Percentiles rank a stretch among this genome's conserved stretches.
These are phyloP conservation scores for Anas platyrhynchos DNA, from an alignment of 2,113 vertebrate genomes.

Conservation along the genomic window DNA sequence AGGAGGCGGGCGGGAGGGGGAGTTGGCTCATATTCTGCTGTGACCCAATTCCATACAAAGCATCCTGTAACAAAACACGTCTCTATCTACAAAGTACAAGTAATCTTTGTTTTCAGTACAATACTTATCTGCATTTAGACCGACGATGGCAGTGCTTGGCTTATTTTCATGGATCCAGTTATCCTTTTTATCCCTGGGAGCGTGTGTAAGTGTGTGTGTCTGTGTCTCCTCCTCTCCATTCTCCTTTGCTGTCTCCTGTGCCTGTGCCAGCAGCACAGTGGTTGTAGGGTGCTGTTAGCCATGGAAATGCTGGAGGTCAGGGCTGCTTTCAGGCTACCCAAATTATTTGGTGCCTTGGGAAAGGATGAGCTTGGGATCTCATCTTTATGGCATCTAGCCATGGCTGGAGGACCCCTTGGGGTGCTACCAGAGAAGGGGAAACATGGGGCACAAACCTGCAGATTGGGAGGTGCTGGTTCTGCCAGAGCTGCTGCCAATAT, in stretches of 20 bases:
- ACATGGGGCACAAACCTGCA: background rate
- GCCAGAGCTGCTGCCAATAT: background rate
- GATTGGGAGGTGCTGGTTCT: background rate
- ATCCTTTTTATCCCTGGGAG: constrained; percentile 66
- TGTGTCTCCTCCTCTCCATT: constrained; percentile 25
- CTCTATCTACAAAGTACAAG: constrained; percentile 77
- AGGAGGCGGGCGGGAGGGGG: constrained; percentile 7
- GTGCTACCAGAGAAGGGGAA: background rate
- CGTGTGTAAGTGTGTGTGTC: background rate
- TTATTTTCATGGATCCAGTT: constrained; percentile 69
- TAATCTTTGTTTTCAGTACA: constrained; percentile 75
- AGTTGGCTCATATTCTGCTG: constrained; percentile 68
- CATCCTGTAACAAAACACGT: constrained; percentile 73
- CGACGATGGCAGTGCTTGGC: constrained; percentile 59
- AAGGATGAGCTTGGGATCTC: background rate
- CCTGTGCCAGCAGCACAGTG: background rate
- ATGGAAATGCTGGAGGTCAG: background rate
- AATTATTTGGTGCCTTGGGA: background rate
- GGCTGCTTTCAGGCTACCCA: background rate
- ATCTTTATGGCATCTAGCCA: background rate
- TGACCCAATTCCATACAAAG: constrained; percentile 78
- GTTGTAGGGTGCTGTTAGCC: background rate
- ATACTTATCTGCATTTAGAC: constrained; percentile 77
- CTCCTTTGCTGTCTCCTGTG: background rate
- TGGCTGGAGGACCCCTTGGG: background rate